These are phyloP conservation scores for Cephonodes hylas DNA, from an alignment of 2,888 invertebrate species.

Conservation along the genomic window DNA sequence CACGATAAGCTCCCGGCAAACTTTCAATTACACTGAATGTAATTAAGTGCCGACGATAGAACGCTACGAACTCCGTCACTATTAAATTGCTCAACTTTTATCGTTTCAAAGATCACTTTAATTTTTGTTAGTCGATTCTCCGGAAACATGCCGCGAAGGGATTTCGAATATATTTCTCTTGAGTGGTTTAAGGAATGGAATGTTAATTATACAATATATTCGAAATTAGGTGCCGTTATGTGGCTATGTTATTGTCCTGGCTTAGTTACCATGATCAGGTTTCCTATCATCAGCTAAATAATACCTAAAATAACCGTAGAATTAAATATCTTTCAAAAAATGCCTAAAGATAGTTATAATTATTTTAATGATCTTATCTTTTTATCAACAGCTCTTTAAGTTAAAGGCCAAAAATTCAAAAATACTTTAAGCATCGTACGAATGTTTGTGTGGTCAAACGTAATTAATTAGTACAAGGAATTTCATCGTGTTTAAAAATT, in stretches of 20 bases:
- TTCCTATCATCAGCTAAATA: background rate
- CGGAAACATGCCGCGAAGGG: slow-evolving; percentile 28
- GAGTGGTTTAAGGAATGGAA: slow-evolving; percentile 37
- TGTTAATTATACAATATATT: slow-evolving; percentile 32
- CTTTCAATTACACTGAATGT: slow-evolving; percentile 69
- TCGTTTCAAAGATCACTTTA: slow-evolving; percentile 54
- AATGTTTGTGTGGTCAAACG: too few species aligned
- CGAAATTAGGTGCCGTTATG: too few species aligned
- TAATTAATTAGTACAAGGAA: background rate
- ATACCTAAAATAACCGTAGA: too few species aligned
- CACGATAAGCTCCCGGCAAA: slow-evolving; percentile 50
- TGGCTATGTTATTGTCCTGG: slow-evolving; percentile 9
- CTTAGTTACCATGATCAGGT: background rate
- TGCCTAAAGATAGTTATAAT: too few species aligned
- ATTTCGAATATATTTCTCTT: slow-evolving; percentile 24
- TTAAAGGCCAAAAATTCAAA: too few species aligned
- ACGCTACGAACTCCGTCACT: slow-evolving; percentile 45
- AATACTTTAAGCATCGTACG: background rate
- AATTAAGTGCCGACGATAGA: slow-evolving; percentile 67
- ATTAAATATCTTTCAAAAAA: too few species aligned
- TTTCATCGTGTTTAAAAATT: background rate
- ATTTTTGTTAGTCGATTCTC: slow-evolving; percentile 52
- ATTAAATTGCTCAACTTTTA: slow-evolving; percentile 68
- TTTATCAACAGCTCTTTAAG: too few species aligned
- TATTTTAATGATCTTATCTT: too few species aligned